phyloP scores from a whole-genome alignment of 2,113 vertebrate species.

The Rhipidura dahli region DNA sequence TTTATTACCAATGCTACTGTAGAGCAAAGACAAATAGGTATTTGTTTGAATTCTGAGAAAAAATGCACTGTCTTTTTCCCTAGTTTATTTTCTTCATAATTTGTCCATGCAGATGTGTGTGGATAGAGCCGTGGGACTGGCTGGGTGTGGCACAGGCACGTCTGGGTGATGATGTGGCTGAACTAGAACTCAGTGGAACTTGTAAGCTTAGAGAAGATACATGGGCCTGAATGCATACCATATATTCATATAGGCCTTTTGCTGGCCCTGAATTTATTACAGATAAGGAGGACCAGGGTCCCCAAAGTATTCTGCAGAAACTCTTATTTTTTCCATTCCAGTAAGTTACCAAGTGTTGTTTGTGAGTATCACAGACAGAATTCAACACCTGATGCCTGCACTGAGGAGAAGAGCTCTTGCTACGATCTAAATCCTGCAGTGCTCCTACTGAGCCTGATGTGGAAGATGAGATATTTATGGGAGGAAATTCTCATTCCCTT shows the following conservation, averaged over 20 bases:
- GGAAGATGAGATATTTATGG: background rate
- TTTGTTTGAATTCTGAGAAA: background rate
- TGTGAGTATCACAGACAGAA: background rate
- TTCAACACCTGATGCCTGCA: background rate
- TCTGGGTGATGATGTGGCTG: background rate
- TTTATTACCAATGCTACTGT: background rate
- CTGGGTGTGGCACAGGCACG: background rate
- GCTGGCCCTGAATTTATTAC: background rate
- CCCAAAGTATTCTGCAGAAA: background rate
- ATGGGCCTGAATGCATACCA: rapidly evolving
- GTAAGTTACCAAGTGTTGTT: background rate
- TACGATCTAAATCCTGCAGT: background rate
- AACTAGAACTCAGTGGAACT: background rate
- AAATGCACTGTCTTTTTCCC: background rate
- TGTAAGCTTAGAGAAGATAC: background rate
- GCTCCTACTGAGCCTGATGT: background rate
- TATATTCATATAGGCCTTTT: background rate
- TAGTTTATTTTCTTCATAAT: background rate
- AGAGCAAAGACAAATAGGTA: background rate
- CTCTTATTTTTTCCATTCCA: too few species aligned
- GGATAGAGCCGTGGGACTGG: background rate
- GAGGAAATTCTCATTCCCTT: background rate
- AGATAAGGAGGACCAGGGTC: background rate
- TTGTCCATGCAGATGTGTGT: background rate
- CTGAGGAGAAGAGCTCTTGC: background rate